Conservation (phyloP, 2,797 vertebrate species). For the Tolypeutes matacus region DNA sequence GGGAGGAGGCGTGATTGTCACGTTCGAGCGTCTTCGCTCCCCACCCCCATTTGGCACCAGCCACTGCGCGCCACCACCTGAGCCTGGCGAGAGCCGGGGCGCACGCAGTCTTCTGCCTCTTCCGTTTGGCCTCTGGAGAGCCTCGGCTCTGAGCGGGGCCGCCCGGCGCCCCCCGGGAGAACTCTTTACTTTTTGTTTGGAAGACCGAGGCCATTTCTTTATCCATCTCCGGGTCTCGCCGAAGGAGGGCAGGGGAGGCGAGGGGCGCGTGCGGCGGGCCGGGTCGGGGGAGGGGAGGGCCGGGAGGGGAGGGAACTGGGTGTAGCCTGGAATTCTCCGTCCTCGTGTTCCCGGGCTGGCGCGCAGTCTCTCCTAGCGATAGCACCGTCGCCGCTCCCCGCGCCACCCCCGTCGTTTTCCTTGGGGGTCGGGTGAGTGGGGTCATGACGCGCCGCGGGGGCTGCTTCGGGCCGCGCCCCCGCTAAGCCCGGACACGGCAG, state of each 20-base stretch:
- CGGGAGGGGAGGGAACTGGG: slow-evolving; percentile 74
- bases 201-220: slow-evolving; percentile 69
- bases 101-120: slow-evolving; percentile 75
- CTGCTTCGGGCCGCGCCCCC: slow-evolving; percentile 78
- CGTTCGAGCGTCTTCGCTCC: slow-evolving; percentile 76
- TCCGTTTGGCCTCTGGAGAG: slow-evolving; percentile 58
- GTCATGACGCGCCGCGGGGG: slow-evolving; percentile 82
- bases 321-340: slow-evolving; percentile 80
- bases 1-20: slow-evolving; percentile 80
- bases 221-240: slow-evolving; percentile 67
- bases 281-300: slow-evolving; percentile 72
- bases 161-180: slow-evolving; percentile 64
- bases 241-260: slow-evolving; percentile 41
- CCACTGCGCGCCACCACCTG: slow-evolving; percentile 81
- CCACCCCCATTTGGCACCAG: slow-evolving; percentile 78
- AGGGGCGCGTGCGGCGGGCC: slow-evolving; percentile 54
- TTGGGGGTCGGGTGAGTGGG: slow-evolving; percentile 83
- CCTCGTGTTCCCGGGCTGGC: slow-evolving; percentile 80
- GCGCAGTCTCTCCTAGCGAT: slow-evolving; percentile 72
- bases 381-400: slow-evolving; percentile 74
- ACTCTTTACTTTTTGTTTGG: slow-evolving; percentile 83
- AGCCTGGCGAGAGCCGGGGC: slow-evolving; percentile 75
- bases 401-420: slow-evolving; percentile 78
- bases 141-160: slow-evolving; percentile 43
- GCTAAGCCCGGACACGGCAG: slow-evolving; percentile 71